Evolutionary conservation across 2,888 invertebrate genomes (phyloP).

Genomic region (Drosophila pseudotalamancana): DNA sequence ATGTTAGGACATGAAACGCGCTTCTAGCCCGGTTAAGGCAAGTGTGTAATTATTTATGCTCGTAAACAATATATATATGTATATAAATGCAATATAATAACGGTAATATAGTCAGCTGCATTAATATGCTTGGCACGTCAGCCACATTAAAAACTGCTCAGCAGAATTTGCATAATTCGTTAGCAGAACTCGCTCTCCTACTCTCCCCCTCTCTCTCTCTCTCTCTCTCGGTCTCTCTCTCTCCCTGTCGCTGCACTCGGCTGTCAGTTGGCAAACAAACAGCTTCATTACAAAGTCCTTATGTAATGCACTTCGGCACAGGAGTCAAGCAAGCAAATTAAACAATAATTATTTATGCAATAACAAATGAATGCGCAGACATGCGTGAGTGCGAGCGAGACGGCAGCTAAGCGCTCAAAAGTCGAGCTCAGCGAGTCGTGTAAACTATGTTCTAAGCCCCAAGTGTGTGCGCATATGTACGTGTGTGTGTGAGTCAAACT

Average conservation of each 20-base stretch:
- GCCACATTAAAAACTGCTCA: constrained; percentile 57
- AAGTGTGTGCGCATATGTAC: background rate
- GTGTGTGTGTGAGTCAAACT: constrained; percentile 25
- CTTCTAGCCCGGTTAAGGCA: constrained; percentile 32
- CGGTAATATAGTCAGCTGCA: constrained; percentile 34
- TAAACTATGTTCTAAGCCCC: constrained; percentile 64
- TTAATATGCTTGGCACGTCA: constrained; percentile 47
- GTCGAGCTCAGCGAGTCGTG: constrained; percentile 47
- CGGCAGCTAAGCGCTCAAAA: constrained; percentile 30
- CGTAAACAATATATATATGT: background rate
- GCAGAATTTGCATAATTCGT: constrained; percentile 50
- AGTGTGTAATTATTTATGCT: constrained; percentile 14
- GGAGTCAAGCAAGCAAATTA: constrained; percentile 62
- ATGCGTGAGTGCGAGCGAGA: constrained; percentile 32
- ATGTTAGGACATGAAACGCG: constrained; percentile 43
- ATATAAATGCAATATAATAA: background rate
- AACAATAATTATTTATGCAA: constrained; percentile 73
- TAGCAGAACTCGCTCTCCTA: background rate
- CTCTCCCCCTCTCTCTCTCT: constrained; percentile 1
- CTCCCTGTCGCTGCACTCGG: constrained; percentile 49
- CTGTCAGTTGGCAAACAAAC: constrained; percentile 54
- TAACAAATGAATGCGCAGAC: constrained; percentile 37
- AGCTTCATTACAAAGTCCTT: constrained; percentile 54
- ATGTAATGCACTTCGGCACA: constrained; percentile 19
- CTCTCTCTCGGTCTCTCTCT: constrained; percentile 1